Base-by-base conservation (phyloP, 1,140 invertebrate species). In the Drosophila biarmipes region DNA sequence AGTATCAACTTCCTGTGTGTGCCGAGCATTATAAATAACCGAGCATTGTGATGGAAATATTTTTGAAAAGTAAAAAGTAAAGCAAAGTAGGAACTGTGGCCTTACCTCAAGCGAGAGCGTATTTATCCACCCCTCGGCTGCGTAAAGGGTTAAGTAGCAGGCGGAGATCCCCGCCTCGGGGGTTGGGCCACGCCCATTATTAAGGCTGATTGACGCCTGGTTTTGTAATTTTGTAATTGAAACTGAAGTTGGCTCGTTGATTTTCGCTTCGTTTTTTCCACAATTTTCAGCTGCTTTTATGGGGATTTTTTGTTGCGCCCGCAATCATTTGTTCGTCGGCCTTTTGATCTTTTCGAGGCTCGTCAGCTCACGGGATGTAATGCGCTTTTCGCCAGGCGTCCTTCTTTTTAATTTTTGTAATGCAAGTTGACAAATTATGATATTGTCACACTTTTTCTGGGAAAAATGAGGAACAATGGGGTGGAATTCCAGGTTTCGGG, bases 161-260 rank as follows among this genome's bases (percentile, higher is more conserved):
- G 31, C 59, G 40, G 55, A 63, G 64, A 61, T 74, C 42, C 27
- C 31, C 6, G 42, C 34, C 27, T 68, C 61, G 17, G 48, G 81
- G 71, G 78, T 71, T 78, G 82, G 45, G 78, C 81, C 81, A 87
- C 82, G 84, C 84, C 82, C 54, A 73, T 86, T 89, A 84, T 89
- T 84, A 87, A 87, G 78, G 79, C 84, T 87, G 84, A 87, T 87
- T 87, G 84, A 87, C 84, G 84, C 84, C 84, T 87, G 75, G 73
- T 82, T 87, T 69, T 87, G 84, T 87, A 87, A 89, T 87, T 87
- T 87, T 87, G 82, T 87, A 89, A 87, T 87, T 87, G 84, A 87
- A 87, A 87, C 84, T 89, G 84, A 87, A 87, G 84, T 84, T 87
- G 78, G 35, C 56, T 62, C 59, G 59, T 67, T 61, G 71, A 76